These are phyloP conservation scores for Gymnothorax javanicus DNA, from an alignment of 2,797 vertebrate genomes.

Conservation along the genomic window DNA sequence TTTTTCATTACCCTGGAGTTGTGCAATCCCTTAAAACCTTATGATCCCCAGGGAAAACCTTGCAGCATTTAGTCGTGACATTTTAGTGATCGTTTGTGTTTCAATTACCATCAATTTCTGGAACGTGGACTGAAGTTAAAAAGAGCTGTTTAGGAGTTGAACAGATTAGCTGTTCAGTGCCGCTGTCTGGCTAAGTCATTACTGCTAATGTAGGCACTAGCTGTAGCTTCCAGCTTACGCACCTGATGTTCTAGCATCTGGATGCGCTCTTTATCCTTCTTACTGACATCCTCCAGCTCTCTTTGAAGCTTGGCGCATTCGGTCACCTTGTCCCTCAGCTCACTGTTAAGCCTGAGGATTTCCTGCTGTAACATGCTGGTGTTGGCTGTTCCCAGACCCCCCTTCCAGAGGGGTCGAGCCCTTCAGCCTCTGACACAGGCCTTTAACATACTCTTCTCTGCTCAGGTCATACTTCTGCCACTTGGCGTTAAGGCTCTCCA, in stretches of 20 bases:
- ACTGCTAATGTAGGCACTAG: neutral
- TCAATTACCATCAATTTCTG: neutral
- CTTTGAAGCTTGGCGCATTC: conserved; percentile 64
- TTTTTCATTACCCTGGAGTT: neutral
- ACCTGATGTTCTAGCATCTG: conserved; percentile 95
- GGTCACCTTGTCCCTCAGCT: conserved; percentile 80
- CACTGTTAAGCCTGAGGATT: conserved; percentile 80
- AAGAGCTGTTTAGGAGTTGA: too few species aligned
- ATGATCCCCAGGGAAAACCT: neutral
- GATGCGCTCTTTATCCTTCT: conserved; percentile 70
- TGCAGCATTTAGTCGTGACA: neutral
- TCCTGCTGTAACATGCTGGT: conserved; percentile 78
- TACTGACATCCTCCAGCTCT: conserved; percentile 66
- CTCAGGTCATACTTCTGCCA: conserved; percentile 94
- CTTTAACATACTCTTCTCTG: conserved; percentile 84
- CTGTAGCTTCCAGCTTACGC: neutral
- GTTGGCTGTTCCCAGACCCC: conserved; percentile 35
- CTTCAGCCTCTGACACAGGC: conserved; percentile 78
- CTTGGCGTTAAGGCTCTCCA: conserved; percentile 87
- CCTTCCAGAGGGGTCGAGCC: conserved; percentile 55
- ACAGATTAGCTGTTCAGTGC: too few species aligned
- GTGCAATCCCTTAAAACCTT: neutral
- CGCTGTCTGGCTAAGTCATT: neutral
- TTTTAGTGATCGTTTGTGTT: neutral
- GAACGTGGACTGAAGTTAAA: too few species aligned